Evolutionary conservation across 2,888 invertebrate genomes (phyloP), one percentile per base, ranked within the genome.

Genomic region (Eristalis intricaria): DNA sequence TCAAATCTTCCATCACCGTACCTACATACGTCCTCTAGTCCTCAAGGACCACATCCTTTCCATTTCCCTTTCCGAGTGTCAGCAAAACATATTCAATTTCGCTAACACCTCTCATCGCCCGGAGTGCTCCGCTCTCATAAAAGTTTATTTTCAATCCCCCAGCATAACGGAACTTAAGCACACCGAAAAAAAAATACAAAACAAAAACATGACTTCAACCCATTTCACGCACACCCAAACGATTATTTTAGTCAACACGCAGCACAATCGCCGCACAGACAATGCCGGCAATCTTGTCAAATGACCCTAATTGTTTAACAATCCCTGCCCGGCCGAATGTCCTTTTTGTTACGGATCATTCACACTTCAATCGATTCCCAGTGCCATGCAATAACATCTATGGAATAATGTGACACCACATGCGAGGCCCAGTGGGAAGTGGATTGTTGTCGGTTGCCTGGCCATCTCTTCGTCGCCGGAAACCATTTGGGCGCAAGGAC

Each of bases 231-330:
- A 50, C 50, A 50, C 50, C 50, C 50, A 50, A 50, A 50, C 50
- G 50, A 50, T 50, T 50, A 50, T 50, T 50, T 50, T 50, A n/a
- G 19, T 19, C 50, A 50, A 8, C 50, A 50, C 50, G 50, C 50
- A 50, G 50, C n/a, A 50, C 50, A 50, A 50, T 50, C 50, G 50
- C 19, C 19, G 29, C 35, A 35, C 35, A 38, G 38, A 38, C 58
- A 38, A 60, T 38, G n/a, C 26, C 65, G 23, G 22, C 32, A 61
- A 61, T 68, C 60, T 32, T 68, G 38, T 43, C 68, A 68, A 76
- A 68, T 76, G 76, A 61, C 68, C 68, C 35, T 68, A 76, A 76
- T 68, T 76, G 68, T 68, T 76, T 40, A 76, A 68, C 68, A 68
- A 60, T 61, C 68, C 60, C 68, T 61, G 32, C 58, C 40, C 22